Conservation (phyloP, 1,140 invertebrate genomes). For the Agrilus planipennis region DNA sequence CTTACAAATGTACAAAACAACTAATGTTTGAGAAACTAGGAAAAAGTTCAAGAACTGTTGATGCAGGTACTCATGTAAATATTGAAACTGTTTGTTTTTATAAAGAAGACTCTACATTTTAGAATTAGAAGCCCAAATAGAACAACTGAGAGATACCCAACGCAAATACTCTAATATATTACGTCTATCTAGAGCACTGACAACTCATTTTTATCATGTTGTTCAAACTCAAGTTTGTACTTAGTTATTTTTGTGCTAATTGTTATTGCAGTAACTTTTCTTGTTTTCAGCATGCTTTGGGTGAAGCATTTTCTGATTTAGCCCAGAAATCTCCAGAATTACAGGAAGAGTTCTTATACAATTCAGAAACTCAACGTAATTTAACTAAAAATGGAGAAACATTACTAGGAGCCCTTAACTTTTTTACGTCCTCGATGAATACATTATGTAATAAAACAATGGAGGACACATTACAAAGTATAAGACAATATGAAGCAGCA, state of each 20-base stretch:
- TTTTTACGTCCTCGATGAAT: conserved; percentile 90
- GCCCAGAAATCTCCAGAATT: conserved; percentile 90
- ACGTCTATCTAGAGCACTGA: conserved; percentile 68
- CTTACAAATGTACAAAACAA: conserved; percentile 94
- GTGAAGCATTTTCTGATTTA: conserved; percentile 87
- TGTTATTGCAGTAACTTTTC: not conserved
- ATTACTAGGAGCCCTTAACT: conserved; percentile 82
- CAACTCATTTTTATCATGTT: conserved; percentile 78
- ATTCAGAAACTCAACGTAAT: conserved; percentile 88
- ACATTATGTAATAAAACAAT: conserved; percentile 95
- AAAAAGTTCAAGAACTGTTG: conserved; percentile 82
- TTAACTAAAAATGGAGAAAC: conserved; percentile 90
- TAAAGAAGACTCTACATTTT: too few species aligned
- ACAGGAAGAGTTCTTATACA: conserved; percentile 89
- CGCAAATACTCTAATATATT: conserved; percentile 84
- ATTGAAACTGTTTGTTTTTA: conserved; percentile 4
- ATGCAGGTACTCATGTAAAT: conserved; percentile 51
- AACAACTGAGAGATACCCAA: conserved; percentile 84
- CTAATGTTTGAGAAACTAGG: conserved; percentile 90
- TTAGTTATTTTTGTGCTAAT: not conserved
- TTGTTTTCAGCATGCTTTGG: conserved; percentile 53
- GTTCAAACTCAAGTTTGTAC: conserved; percentile 63
- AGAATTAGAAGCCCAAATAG: conserved; percentile 88
- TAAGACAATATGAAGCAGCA: conserved; percentile 85
- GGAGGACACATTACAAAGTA: conserved; percentile 88